phyloP scores from a whole-genome alignment of 2,888 invertebrate genomes.

The Andrena praecox region DNA sequence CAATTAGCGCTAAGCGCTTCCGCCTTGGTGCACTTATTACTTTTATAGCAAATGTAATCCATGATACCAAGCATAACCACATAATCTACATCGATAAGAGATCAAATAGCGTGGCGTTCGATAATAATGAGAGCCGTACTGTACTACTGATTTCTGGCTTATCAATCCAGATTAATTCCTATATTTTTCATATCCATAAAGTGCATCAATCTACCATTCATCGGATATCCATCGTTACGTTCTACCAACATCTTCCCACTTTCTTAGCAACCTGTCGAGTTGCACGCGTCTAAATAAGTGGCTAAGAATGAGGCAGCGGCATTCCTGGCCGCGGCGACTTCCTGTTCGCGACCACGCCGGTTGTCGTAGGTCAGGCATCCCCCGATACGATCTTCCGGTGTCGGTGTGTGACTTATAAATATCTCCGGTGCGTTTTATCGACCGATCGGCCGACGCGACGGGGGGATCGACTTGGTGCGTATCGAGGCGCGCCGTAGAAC shows the following conservation, averaged over 20 bases:
- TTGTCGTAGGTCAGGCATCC: slow-evolving; percentile 74
- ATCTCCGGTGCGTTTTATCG: slow-evolving; percentile 31
- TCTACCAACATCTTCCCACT: too few relatives aligned
- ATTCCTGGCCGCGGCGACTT: background rate
- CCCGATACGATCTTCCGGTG: slow-evolving; percentile 55
- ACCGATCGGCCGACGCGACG: slow-evolving; percentile 2
- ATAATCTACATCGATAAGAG: too few relatives aligned
- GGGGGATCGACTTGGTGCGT: slow-evolving; percentile 9
- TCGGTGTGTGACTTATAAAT: slow-evolving; percentile 34
- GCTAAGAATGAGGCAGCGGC: background rate
- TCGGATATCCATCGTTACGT: too few relatives aligned
- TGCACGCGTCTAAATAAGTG: background rate
- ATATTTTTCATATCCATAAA: background rate
- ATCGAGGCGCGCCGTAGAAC: slow-evolving; percentile 33
- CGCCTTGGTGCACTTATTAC: too few relatives aligned
- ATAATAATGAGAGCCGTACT: too few relatives aligned
- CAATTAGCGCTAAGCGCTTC: too few relatives aligned
- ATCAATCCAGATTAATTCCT: background rate
- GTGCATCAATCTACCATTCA: too few relatives aligned
- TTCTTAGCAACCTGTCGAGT: too few relatives aligned
- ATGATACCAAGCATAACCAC: too few relatives aligned
- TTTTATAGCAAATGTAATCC: too few relatives aligned
- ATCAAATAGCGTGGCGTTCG: too few relatives aligned
- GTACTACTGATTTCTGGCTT: background rate
- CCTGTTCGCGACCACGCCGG: slow-evolving; percentile 42